Percentiles rank a stretch among this genome's conserved stretches.
These are phyloP conservation scores for Halocaridina rubra DNA, from an alignment of 2,888 invertebrate genomes.

Conservation along the genomic window DNA sequence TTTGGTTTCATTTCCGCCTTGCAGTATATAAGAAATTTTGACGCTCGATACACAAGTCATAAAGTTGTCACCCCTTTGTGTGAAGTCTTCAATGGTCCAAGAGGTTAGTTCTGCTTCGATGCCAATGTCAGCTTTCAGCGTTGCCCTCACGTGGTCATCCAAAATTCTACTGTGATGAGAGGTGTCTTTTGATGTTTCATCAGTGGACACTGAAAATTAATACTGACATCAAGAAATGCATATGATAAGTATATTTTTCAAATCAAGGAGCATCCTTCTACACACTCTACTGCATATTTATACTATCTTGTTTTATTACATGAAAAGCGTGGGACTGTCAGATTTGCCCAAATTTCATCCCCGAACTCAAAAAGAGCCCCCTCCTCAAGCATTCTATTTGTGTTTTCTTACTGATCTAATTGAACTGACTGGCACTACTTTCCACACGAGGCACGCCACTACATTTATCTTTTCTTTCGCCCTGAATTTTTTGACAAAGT, in stretches of 20 bases:
- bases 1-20: background rate
- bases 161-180: background rate
- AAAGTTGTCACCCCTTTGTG: constrained; percentile 51
- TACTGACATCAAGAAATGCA: too few relatives aligned
- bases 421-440: too few relatives aligned
- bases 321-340: background rate
- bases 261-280: constrained; percentile 1
- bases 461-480: too few relatives aligned
- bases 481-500: too few relatives aligned
- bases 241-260: too few relatives aligned
- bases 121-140: constrained; percentile 43
- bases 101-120: constrained; percentile 4
- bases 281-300: constrained; percentile 20
- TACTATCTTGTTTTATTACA: constrained; percentile 28
- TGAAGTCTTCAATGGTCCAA: constrained; percentile 32
- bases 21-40: constrained; percentile 15
- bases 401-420: too few relatives aligned
- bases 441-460: too few relatives aligned
- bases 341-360: too few relatives aligned
- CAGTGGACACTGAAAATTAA: background rate
- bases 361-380: background rate
- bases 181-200: constrained; percentile 24
- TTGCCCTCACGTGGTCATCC: background rate
- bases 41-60: constrained; percentile 42
- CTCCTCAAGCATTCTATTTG: too few relatives aligned